phyloP scores from a whole-genome alignment of 2,888 invertebrate genomes.

The Andrena fulva region DNA sequence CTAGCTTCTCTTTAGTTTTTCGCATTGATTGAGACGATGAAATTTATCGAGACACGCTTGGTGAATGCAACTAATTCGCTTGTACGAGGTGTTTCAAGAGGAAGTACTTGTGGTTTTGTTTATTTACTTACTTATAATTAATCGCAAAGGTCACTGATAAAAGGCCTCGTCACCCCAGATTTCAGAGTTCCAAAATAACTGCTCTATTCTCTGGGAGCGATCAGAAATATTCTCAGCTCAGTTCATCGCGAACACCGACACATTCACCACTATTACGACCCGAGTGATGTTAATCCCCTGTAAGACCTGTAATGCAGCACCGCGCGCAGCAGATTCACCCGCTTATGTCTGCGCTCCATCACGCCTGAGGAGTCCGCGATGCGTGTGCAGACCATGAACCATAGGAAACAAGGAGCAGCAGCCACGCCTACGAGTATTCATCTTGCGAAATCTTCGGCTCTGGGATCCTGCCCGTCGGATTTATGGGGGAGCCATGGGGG shows the following conservation, averaged over 20 bases:
- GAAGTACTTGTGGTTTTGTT: no score
- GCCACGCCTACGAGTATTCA: conserved; percentile 63
- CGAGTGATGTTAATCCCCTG: conserved; percentile 28
- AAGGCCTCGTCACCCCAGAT: no score
- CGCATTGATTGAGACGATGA: background rate
- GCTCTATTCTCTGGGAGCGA: background rate
- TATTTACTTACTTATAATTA: no score
- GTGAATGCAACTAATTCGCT: no score
- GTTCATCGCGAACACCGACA: conserved; percentile 1
- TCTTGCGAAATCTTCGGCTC: conserved; percentile 53
- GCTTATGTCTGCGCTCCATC: conserved; percentile 32
- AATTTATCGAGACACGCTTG: background rate
- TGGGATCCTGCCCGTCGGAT: conserved; percentile 53
- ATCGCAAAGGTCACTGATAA: no score
- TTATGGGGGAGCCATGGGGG: conserved; percentile 55
- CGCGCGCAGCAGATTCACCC: conserved; percentile 18
- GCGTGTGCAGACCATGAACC: background rate
- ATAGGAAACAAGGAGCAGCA: conserved; percentile 5
- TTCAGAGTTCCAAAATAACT: no score
- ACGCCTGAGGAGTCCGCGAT: background rate
- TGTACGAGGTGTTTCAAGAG: no score
- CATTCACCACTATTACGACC: conserved; percentile 15
- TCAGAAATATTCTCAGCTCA: background rate
- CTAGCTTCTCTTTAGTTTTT: background rate
- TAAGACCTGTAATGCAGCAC: conserved; percentile 29